Conservation (phyloP, 2,113 vertebrate species). For the Cettia cetti region DNA sequence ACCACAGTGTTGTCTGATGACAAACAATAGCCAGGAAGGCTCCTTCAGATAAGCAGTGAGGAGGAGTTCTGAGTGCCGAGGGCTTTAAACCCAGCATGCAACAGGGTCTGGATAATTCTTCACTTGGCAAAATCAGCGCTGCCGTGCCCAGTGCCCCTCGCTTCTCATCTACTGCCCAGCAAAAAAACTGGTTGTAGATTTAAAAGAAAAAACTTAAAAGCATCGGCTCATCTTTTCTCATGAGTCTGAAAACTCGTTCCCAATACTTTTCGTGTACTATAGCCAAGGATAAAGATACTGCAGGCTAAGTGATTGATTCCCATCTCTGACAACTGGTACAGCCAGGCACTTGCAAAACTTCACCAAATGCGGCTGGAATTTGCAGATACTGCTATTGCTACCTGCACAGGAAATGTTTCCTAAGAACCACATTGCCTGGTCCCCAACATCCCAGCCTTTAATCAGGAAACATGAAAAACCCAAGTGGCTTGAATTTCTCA, state of each 20-base stretch:
- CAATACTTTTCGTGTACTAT: fast-evolving
- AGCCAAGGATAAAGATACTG: background rate
- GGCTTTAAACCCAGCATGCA: background rate
- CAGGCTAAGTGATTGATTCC: background rate
- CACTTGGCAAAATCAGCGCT: background rate
- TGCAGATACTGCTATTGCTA: background rate
- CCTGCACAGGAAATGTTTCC: background rate
- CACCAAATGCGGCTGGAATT: background rate
- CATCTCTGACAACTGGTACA: background rate
- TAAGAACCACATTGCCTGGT: background rate
- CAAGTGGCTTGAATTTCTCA: background rate
- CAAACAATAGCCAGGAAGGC: background rate
- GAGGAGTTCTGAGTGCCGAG: background rate
- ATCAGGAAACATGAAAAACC: background rate
- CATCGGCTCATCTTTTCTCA: background rate
- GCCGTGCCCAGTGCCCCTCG: background rate
- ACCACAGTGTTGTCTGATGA: background rate
- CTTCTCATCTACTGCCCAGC: background rate
- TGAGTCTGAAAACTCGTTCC: background rate
- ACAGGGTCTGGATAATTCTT: background rate
- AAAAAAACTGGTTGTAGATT: background rate
- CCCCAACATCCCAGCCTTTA: background rate
- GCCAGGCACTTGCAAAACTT: background rate
- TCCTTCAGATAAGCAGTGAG: background rate
- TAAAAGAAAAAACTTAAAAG: background rate